These are phyloP conservation scores for Dendronephthya gigantea DNA, from an alignment of 64 coral and sea anemone species.

Conservation along the genomic window DNA sequence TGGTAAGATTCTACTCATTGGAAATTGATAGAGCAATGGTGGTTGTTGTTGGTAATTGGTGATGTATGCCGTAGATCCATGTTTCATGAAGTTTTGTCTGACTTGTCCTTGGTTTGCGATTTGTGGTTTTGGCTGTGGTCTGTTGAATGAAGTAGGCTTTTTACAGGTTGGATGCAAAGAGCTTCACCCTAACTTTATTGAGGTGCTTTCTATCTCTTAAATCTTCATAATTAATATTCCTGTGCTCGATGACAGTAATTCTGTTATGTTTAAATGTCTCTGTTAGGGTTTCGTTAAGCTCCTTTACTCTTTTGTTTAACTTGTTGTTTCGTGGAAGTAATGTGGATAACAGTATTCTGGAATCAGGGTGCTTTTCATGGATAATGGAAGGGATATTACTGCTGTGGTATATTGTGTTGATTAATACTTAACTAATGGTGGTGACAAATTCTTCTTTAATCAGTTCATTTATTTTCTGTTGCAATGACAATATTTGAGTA, in stretches of 20 bases:
- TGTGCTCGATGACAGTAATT: not conserved
- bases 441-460: not conserved
- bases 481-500: not conserved
- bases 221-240: not conserved
- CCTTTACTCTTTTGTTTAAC: not conserved
- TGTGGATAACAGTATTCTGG: not conserved
- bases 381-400: too few relatives aligned
- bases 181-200: not conserved
- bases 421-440: too few relatives aligned
- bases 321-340: not conserved
- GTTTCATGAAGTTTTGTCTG: too few relatives aligned
- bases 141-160: not conserved
- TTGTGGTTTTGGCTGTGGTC: too few relatives aligned
- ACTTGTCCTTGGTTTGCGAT: too few relatives aligned
- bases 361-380: not conserved
- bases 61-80: too few relatives aligned
- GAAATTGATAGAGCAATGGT: too few relatives aligned
- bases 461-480: not conserved
- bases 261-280: not conserved
- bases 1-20: too few relatives aligned
- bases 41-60: too few relatives aligned
- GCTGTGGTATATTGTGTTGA: too few relatives aligned
- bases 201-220: not conserved
- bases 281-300: not conserved
- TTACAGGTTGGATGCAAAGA: not conserved